Evolutionary conservation across 2,797 vertebrate species (phyloP).

Genomic region (Rhynchotus rufescens): DNA sequence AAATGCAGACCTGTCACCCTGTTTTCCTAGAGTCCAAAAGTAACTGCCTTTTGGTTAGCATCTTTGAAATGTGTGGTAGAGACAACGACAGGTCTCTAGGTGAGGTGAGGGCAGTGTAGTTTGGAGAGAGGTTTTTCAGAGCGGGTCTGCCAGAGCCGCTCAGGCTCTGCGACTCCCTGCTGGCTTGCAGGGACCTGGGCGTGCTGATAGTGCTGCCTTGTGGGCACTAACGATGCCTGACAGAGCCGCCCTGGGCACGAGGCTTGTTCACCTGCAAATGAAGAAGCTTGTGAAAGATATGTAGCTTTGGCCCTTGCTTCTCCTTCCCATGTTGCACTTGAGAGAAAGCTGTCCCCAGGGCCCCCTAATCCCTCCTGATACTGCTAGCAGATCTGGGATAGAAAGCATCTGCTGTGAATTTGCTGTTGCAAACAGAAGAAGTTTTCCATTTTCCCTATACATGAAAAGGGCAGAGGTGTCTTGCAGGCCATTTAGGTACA

Average conservation of each 20-base stretch:
- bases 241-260: neutral
- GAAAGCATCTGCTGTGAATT: neutral
- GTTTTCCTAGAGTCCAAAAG: neutral
- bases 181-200: fast-evolving
- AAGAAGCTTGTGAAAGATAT: neutral
- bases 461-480: neutral
- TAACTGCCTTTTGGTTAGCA: neutral
- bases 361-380: neutral
- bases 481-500: fast-evolving
- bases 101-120: neutral
- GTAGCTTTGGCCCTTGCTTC: neutral
- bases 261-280: neutral
- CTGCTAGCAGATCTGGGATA: neutral
- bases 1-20: neutral
- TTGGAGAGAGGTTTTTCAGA: neutral
- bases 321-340: neutral
- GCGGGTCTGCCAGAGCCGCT: neutral
- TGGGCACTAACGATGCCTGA: neutral
- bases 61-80: neutral
- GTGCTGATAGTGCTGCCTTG: neutral
- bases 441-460: neutral
- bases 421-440: neutral
- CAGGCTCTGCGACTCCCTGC: neutral
- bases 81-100: neutral
- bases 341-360: neutral